phyloP scores from a whole-genome alignment of 2,888 invertebrate genomes.

The Arctia plantaginis region DNA sequence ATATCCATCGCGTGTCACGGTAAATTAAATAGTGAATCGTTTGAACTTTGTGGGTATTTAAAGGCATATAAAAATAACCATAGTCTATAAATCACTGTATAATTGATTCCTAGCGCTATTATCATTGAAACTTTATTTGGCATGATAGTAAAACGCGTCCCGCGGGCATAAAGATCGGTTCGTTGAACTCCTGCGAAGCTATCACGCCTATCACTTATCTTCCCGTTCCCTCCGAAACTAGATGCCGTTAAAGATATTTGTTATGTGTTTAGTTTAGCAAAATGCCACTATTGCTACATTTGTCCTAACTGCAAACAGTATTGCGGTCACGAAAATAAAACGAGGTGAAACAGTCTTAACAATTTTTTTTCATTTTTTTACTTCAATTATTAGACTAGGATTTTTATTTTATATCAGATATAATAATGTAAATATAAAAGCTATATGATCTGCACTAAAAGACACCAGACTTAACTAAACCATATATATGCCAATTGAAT shows the following conservation, averaged over 20 bases:
- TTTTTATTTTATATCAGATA: too few species aligned
- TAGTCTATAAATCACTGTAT: slow-evolving; percentile 28
- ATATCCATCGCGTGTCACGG: not conserved
- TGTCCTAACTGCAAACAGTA: slow-evolving; percentile 25
- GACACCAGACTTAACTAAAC: too few species aligned
- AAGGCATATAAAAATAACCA: slow-evolving; percentile 19
- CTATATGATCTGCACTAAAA: too few species aligned
- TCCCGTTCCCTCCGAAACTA: slow-evolving; percentile 46
- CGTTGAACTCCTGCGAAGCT: slow-evolving; percentile 42
- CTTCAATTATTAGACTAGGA: not conserved
- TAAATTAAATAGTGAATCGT: slow-evolving; percentile 7
- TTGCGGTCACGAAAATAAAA: slow-evolving; percentile 21
- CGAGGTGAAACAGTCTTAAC: slow-evolving; percentile 3
- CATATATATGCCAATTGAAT: too few species aligned
- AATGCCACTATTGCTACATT: slow-evolving; percentile 49
- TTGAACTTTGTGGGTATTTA: slow-evolving; percentile 9
- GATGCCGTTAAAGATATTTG: slow-evolving; percentile 48
- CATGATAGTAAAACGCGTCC: slow-evolving; percentile 42
- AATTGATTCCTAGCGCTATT: slow-evolving; percentile 35
- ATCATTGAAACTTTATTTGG: slow-evolving; percentile 45
- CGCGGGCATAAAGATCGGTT: slow-evolving; percentile 39
- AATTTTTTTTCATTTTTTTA: not conserved
- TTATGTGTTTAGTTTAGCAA: slow-evolving; percentile 48
- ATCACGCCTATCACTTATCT: slow-evolving; percentile 51
- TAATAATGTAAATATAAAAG: too few species aligned